A percentile compares a stretch with the other conserved stretches of the same genome.
Conservation (phyloP, 2,113 vertebrate species). For the Morphnarchus princeps region DNA sequence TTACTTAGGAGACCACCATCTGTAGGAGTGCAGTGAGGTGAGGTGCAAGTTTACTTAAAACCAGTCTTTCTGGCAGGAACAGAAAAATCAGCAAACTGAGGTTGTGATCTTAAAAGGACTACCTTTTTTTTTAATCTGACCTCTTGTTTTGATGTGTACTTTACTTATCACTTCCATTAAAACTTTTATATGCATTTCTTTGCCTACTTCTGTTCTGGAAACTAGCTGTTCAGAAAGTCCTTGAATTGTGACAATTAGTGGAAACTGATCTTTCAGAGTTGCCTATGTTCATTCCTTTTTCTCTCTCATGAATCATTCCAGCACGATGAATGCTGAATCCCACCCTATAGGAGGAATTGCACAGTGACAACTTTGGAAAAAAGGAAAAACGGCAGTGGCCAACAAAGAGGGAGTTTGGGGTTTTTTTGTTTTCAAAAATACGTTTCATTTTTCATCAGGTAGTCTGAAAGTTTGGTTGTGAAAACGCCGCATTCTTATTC, state of each 20-base stretch:
- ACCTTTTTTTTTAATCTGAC: neutral
- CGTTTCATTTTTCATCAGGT: neutral
- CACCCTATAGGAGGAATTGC: neutral
- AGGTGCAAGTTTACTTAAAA: neutral
- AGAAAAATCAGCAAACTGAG: neutral
- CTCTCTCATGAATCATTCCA: neutral
- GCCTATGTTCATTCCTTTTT: neutral
- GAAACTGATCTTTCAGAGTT: neutral
- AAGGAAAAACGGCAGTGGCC: neutral
- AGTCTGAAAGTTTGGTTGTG: neutral
- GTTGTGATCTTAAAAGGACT: neutral
- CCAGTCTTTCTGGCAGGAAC: neutral
- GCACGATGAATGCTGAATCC: neutral
- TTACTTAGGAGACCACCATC: neutral
- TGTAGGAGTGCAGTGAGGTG: neutral
- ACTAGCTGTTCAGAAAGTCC: neutral
- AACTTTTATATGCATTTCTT: neutral
- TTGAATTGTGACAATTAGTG: neutral
- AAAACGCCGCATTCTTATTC: neutral
- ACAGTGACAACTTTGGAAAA: neutral
- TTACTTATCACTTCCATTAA: neutral
- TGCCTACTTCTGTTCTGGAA: neutral
- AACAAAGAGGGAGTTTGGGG: accelerated
- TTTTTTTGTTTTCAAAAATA: neutral
- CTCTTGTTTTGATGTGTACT: neutral